Base-by-base conservation (phyloP, 2,888 invertebrate genomes). In the Acholoe squamosa region DNA sequence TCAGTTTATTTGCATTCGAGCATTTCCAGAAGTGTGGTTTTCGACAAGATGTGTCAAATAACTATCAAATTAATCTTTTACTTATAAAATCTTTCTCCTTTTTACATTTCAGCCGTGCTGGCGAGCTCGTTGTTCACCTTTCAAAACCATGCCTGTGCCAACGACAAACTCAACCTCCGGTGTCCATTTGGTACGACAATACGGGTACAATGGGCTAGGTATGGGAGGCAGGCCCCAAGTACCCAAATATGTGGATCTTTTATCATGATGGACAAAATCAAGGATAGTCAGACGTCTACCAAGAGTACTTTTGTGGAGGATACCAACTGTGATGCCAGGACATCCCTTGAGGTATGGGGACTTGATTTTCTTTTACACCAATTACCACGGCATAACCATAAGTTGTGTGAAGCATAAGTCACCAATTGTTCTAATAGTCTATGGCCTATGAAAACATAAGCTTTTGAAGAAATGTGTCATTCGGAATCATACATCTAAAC, bases 151-250 rank as follows among this genome's bases (percentile, higher is more conserved):
- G 98, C 98, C 89, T 99, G 99, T 96, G 98, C 99, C 96, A 98
- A 98, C 92, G 98, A 99, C 95, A 97, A 97, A 95, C 97, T 99
- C 95, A 97, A 97, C 88, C 97, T 99, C 92, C 97, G 97, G 33
- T 99, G 99, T 96, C 99, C 99, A 51, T 96, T 97, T 84, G 98
- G 98, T 89, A 99, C 99, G 61, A 98, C 98, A 94, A 98, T 99
- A 95, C 97, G 98, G 94, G 98, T 99, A 93, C 98, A 98, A 95
- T 97, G 98, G 94, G 98, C 98, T n/a, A 98, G 98, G 95, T 98
- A 98, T 94, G 98, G 98, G 22, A 97, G 97, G 52, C 97, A 97
- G 0, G 97, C 97, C 86, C 94, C 95, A 31, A 94, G 94, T 89
- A 90, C 93, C 25, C 93, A 94, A 89, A 94, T 95, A 93, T 96